Base-by-base conservation (phyloP, 2,797 vertebrate species). In the Paramormyrops hopkinsi region DNA sequence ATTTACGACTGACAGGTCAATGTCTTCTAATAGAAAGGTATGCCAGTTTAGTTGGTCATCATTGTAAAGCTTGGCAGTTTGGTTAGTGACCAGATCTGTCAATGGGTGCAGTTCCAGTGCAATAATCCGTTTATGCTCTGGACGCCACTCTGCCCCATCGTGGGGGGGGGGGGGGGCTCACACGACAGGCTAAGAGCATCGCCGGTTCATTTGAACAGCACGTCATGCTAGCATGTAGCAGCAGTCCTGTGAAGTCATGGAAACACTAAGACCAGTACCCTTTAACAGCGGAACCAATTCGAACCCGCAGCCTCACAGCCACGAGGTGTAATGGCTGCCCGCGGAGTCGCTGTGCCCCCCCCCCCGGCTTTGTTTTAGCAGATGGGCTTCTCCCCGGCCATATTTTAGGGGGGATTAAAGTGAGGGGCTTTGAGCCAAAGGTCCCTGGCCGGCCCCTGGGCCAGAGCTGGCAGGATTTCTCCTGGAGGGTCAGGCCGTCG, bases 361-460 rank as follows among this genome's bases (percentile, higher is more conserved):
- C 37, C 37, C 48, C 84, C 53, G 5, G 53, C 51, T 87, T 56
- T 87, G 29, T 41, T n/a, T 59, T 19, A 50, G 87, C 56, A 73
- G 87, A 88, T 65, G 87, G 56, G 29, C 33, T 41, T 44, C 53
- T 59, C 86, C 53, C 51, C 29, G 86, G 51, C 86, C 22, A 56
- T 56, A 53, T 87, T 87, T 87, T 37, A 56, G 86, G 86, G 51
- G 51, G 86, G 86, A 87, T 87, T 87, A 87, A 87, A 56, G 86
- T 17, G 8, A 4, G 9, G 86, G 86, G 53, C 86, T 19, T 44
- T n/a, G 14, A 87, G 86, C 51, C 53, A 87, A 8, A 59, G 53
- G 85, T 59, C 85, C 85, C 85, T 87, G 85, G 50, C 85, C 1
- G 8, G 51, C 51, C 6, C 25, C 14, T 41, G 33, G 86, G 33